Base-by-base conservation (phyloP, 2,113 vertebrate genomes). In the Ptilonorhynchus violaceus region DNA sequence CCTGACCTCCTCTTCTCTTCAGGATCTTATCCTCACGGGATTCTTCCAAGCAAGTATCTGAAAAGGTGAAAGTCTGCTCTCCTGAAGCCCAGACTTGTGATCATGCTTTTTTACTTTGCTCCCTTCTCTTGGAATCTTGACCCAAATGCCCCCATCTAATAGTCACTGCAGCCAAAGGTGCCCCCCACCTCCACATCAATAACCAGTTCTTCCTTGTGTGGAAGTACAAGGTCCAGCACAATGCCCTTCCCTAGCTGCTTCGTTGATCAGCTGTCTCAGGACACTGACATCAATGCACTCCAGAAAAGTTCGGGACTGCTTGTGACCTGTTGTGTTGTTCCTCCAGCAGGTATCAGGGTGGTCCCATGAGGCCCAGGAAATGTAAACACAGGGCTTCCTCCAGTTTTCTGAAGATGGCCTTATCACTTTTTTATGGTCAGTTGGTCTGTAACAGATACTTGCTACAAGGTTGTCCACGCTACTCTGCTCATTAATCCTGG, bases 381-480 rank as follows among this genome's bases (percentile, higher is more conserved):
- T 7, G 2, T 14, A 35, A 94, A 74, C 28, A 60, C 0, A 22
- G 25, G 39, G 17, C 33, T 78, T 82, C 30, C 35, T 37, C 20
- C 33, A 46, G 28, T n/a, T 55, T 41, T 50, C 46, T 79, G 24
- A 64, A 70, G 89, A 28, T 3, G 9, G 35, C 41, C 37, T 83
- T 46, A 75, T 3, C 5, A 9, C 15, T 6, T 42, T 27, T 73
- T 33, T 49, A 69, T 42, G 21, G 55, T 13, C 37, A 84, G 21
- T 8, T 28, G 9, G n/a, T 39, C 44, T 23, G 39, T 3, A 88
- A 69, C 59, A 92, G 39, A 60, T 22, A 68, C 28, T 60, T 3
- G 4, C 58, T 49, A 64, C 47, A 41, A 59, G 0, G 3, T 10
- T 50, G 64, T 39, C 41, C 33, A 19, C 1, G 0, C 42, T 46